Base-by-base conservation (phyloP, 30 jellyfish, hydroid and myxozoan genomes). In the Mastigias papua region DNA sequence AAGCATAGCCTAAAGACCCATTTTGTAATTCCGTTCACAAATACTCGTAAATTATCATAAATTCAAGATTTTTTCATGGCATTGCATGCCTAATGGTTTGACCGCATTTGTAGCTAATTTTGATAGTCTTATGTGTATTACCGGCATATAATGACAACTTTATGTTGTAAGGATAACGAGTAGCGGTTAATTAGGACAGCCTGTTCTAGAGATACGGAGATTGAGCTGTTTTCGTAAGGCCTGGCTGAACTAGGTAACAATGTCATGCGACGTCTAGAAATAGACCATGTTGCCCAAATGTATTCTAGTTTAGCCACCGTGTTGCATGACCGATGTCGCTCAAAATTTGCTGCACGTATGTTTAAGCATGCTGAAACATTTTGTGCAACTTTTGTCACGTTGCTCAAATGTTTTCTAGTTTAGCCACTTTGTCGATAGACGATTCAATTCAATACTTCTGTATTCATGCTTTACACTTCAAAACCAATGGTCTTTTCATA, bases 71-170 rank as follows among this genome's bases (percentile, higher is more conserved):
- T 54, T 21, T 54, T 6, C 67, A 54, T 54, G 2, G 17, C 20
- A 54, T 6, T 54, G 67, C 27, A 11, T 11, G 23, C 74, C 3
- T 23, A 63, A 63, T 63, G 74, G 70, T 27, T 63, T 63, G 46
- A 63, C 46, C 74, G 1, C 74, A 20, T 63, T 63, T 25, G 74
- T 63, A 63, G n/a, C n/a, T n/a, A n/a, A n/a, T n/a, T n/a, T n/a
- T n/a, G n/a, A n/a, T n/a, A n/a, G n/a, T n/a, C n/a, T n/a, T n/a
- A n/a, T n/a, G n/a, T n/a, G n/a, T n/a, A n/a, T n/a, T n/a, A n/a
- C n/a, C n/a, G n/a, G n/a, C n/a, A n/a, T n/a, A n/a, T n/a, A n/a
- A n/a, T n/a, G n/a, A n/a, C n/a, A n/a, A n/a, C n/a, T n/a, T n/a
- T n/a, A n/a, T n/a, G n/a, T n/a, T n/a, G n/a, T n/a, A n/a, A n/a